phyloP scores from a whole-genome alignment of 2,888 invertebrate genomes.

The Nomada hirtipes region DNA sequence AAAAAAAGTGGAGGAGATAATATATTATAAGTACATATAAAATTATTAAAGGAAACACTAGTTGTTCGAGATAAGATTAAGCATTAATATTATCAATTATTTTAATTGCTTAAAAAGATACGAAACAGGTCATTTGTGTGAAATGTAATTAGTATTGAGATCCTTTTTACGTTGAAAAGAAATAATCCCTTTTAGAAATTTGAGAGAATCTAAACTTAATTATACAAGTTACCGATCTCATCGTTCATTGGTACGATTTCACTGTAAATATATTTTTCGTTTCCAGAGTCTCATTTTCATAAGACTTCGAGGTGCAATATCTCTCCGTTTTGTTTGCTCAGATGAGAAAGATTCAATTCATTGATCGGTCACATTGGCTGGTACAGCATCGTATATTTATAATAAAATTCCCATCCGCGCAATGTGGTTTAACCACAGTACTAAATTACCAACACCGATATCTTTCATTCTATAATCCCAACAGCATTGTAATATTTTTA shows the following conservation, averaged over 20 bases:
- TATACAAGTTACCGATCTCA: not conserved
- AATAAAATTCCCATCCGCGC: too few relatives aligned
- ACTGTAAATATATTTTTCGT: not conserved
- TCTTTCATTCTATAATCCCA: too few relatives aligned
- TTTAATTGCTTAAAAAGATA: not conserved
- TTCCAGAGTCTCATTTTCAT: not conserved
- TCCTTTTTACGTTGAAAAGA: not conserved
- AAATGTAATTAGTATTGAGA: not conserved
- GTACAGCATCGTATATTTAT: too few relatives aligned
- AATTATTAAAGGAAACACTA: too few relatives aligned
- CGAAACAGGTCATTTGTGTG: not conserved
- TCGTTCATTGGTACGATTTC: slow-evolving; percentile 9
- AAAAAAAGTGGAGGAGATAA: too few relatives aligned
- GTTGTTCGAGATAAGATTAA: too few relatives aligned
- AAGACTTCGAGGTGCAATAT: not conserved
- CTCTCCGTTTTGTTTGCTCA: not conserved
- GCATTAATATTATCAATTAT: not conserved
- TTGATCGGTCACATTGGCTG: too few relatives aligned
- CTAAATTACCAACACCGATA: too few relatives aligned
- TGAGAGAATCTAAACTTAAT: not conserved
- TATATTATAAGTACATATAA: too few relatives aligned
- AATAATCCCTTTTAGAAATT: too few relatives aligned
- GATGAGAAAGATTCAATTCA: not conserved
- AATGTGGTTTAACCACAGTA: too few relatives aligned
- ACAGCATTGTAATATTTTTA: too few relatives aligned